These are phyloP conservation scores for Clarias macrocephalus DNA, from an alignment of 2,113 vertebrate genomes.

Conservation along the genomic window DNA sequence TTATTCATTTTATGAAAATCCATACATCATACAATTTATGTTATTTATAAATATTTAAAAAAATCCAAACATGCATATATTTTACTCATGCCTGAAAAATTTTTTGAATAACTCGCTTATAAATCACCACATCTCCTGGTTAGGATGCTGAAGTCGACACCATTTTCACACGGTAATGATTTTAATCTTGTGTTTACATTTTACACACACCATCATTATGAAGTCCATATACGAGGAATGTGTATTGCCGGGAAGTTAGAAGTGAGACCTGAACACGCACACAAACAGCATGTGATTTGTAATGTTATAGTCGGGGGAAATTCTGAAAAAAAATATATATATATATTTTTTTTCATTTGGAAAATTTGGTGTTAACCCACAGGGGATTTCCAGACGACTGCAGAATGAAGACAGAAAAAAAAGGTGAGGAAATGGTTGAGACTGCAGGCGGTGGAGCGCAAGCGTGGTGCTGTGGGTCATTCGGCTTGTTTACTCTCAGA, in stretches of 20 bases:
- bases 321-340: no score
- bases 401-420: not conserved
- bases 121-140: no score
- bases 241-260: not conserved
- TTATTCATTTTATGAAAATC: no score
- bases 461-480: not conserved
- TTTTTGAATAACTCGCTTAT: no score
- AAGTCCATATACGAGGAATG: not conserved
- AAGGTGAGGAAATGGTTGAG: not conserved
- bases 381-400: not conserved
- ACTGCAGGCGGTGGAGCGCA: not conserved
- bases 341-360: not conserved
- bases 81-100: no score
- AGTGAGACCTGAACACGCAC: no score
- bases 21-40: not conserved
- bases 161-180: not conserved
- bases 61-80: not conserved
- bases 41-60: not conserved
- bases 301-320: not conserved
- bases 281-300: not conserved
- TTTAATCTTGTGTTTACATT: not conserved
- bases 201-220: not conserved
- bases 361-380: not conserved
- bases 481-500: constrained; percentile 18
- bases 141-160: no score